Evolutionary conservation across 2,888 invertebrate species (phyloP).

Genomic region (Pristionchus arcanus): DNA sequence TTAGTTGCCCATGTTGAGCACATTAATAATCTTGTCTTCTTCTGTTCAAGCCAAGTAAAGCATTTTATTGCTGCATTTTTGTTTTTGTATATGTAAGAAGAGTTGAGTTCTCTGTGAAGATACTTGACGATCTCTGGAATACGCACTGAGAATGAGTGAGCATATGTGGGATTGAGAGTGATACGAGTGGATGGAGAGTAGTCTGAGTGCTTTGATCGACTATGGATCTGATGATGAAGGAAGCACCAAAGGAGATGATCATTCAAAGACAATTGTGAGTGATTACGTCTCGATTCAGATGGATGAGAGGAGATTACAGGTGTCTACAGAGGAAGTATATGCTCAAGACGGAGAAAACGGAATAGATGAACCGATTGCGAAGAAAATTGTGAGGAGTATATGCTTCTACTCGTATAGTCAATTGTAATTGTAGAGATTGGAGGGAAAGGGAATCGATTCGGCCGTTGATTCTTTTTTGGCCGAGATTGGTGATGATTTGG

Average conservation of each 20-base stretch:
- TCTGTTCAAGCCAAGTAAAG: constrained; percentile 25
- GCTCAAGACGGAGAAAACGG: constrained; percentile 9
- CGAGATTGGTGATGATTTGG: constrained; percentile 39
- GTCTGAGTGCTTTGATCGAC: constrained; percentile 27
- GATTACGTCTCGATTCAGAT: neutral
- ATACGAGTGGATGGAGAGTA: constrained; percentile 32
- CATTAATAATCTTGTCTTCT: constrained; percentile 1
- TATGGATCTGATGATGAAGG: constrained; percentile 50
- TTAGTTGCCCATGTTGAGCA: neutral
- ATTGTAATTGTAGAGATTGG: neutral
- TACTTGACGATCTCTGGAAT: neutral
- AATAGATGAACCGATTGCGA: constrained; percentile 29
- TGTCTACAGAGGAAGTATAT: constrained; percentile 35
- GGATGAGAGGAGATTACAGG: neutral
- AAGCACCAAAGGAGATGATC: neutral
- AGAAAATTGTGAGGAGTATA: neutral
- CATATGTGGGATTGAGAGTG: neutral
- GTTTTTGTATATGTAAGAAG: neutral
- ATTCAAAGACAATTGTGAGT: neutral
- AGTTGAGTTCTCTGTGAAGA: neutral
- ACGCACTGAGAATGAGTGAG: neutral
- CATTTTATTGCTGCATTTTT: neutral
- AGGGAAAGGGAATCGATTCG: neutral
- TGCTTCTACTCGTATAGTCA: neutral
- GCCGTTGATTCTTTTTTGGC: constrained; percentile 49